Base-by-base conservation (phyloP, 2,113 vertebrate genomes). In the Pardalotus punctatus region DNA sequence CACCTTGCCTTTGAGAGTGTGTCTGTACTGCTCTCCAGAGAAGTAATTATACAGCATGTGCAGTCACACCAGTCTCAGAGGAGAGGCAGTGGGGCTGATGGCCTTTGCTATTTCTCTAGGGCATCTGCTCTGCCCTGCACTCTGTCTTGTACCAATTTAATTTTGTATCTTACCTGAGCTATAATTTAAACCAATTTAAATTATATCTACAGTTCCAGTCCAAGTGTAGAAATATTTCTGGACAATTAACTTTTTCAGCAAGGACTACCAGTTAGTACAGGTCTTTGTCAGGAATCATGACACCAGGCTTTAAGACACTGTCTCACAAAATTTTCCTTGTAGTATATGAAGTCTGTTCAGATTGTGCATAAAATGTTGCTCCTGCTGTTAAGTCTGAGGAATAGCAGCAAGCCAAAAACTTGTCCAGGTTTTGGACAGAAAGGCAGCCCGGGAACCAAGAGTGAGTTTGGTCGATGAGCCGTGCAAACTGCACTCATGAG, bases 11-110 rank as follows among this genome's bases (percentile, higher is more conserved):
- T 90, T 88, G 61, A 74, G 73, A 94, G 19, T 50, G 28, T 25
- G 79, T 53, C 87, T 82, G 11, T 10, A 6, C 11, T 31, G 54
- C 70, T 90, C 90, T 88, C 74, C 79, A 50, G 79, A 94, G 88
- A 90, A 60, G 71, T 95, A 97, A 96, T 96, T 96, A 83, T 19
- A 80, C 62, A 86, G 88, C 2, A 0, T 50, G 53, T 57, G 43
- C 53, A 76, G 81, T 74, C 90, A 54, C 82, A 83, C 40, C n/a
- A 64, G 66, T 83, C 86, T 86, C 6, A 0, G 76, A 50, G 50
- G 42, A 88, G 74, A 80, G 33, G 38, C 77, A 53, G 51, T 33
- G 36, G 20, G 24, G 42, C 50, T 77, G 79, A 28, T 25, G 76
- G 79, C 54, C 71, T 57, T 77, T 0, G 0, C 66, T 61, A 33